A percentile compares a stretch with the other conserved stretches of the same genome.
Conservation (phyloP, 1,140 invertebrate genomes). For the Kradibia gibbosae region DNA sequence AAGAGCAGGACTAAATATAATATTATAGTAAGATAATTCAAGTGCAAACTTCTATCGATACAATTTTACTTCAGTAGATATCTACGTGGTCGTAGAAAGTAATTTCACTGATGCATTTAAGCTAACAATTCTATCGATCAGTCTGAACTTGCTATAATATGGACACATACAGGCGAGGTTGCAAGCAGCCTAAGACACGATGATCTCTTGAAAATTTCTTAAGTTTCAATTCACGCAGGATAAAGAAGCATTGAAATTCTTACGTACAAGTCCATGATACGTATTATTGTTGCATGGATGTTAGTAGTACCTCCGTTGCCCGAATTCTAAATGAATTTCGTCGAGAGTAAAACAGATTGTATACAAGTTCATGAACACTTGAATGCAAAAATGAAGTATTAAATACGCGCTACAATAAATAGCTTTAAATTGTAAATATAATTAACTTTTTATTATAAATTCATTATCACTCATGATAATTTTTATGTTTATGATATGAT, state of each 20-base stretch:
- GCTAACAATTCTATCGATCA: slow-evolving; percentile 28
- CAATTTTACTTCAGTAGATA: neutral
- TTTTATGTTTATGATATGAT: no score
- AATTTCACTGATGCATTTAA: neutral
- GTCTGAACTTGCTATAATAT: neutral
- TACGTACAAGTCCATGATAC: neutral
- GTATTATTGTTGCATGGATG: neutral
- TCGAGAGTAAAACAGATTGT: neutral
- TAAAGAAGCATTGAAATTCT: neutral
- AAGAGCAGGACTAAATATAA: no score
- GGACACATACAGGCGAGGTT: neutral
- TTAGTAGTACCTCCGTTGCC: slow-evolving; percentile 15
- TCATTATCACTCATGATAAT: no score
- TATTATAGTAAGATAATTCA: no score
- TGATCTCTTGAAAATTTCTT: slow-evolving; percentile 17
- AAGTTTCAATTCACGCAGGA: neutral
- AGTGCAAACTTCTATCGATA: neutral
- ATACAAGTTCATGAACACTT: neutral
- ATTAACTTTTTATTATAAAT: no score
- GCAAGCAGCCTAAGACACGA: neutral
- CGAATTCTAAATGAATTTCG: slow-evolving; percentile 26
- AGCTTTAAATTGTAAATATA: no score
- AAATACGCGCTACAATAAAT: no score
- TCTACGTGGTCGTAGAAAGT: neutral
- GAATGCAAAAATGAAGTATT: neutral